phyloP scores from a whole-genome alignment of 2,797 vertebrate genomes.

The Ciconia nigra region DNA sequence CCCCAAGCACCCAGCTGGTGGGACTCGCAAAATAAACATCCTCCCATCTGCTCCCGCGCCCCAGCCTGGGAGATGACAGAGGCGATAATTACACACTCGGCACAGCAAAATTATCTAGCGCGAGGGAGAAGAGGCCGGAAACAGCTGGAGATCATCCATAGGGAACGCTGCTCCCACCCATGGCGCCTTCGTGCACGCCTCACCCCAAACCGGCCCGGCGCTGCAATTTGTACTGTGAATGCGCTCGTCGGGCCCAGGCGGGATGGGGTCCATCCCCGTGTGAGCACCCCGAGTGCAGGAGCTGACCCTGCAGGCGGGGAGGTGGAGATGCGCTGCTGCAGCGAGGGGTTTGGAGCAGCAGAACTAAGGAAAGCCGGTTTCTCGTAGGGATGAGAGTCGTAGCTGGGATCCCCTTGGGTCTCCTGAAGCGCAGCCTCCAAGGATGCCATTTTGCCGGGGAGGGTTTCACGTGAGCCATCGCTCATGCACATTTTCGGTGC shows the following conservation, averaged over 20 bases:
- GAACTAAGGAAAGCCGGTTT: neutral
- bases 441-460: neutral
- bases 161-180: neutral
- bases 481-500: accelerated
- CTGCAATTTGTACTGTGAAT: accelerated
- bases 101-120: neutral
- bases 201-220: neutral
- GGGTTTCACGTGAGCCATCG: neutral
- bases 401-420: neutral
- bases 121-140: neutral
- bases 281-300: accelerated
- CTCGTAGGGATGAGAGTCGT: accelerated
- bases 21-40: conserved; percentile 35
- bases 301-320: neutral
- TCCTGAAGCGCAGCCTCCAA: neutral
- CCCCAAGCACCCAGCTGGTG: conserved; percentile 35
- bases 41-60: neutral
- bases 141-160: conserved; percentile 16
- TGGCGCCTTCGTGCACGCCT: neutral
- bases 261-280: neutral
- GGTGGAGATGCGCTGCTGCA: neutral
- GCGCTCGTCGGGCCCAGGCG: accelerated
- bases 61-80: neutral
- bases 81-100: conserved; percentile 34
- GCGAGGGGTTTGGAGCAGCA: neutral